Percentiles rank a stretch among this genome's conserved stretches.
These are phyloP conservation scores for Malurus splendens DNA, from an alignment of 2,797 vertebrate species.

Conservation along the genomic window DNA sequence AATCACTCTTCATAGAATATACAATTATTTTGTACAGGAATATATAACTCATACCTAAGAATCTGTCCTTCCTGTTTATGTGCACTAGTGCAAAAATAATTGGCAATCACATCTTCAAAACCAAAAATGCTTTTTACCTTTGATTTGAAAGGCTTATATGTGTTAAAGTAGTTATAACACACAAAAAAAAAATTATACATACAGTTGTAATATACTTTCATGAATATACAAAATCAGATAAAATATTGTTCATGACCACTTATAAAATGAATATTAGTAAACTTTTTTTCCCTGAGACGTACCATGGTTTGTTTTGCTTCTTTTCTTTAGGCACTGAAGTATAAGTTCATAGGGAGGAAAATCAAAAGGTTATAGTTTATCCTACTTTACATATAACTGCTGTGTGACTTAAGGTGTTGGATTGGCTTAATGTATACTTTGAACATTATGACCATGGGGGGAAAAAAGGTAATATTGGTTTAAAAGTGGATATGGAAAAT, in stretches of 20 bases:
- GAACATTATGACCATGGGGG: constrained; percentile 68
- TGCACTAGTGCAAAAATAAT: constrained; percentile 77
- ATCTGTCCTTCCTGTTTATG: constrained; percentile 72
- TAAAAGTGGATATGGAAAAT: constrained; percentile 77
- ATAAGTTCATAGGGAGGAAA: constrained; percentile 32
- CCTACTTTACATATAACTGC: constrained; percentile 68
- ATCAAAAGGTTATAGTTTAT: constrained; percentile 65
- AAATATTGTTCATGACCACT: constrained; percentile 52
- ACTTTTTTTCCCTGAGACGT: constrained; percentile 30
- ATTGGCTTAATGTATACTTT: constrained; percentile 69
- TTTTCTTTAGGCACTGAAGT: constrained; percentile 21
- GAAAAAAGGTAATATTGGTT: constrained; percentile 70
- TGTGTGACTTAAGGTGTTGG: constrained; percentile 67
- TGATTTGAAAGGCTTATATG: constrained; percentile 62
- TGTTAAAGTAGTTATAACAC: constrained; percentile 23
- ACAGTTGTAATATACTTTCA: constrained; percentile 54
- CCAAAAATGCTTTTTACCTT: constrained; percentile 63
- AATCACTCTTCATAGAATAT: constrained; percentile 83
- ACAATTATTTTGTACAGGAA: constrained; percentile 81
- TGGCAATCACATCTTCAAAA: constrained; percentile 74
- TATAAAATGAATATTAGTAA: constrained; percentile 65
- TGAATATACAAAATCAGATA: constrained; percentile 56
- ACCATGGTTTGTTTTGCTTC: neutral
- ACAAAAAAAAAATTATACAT: neutral
- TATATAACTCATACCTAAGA: constrained; percentile 79